phyloP scores from a whole-genome alignment of 2,113 vertebrate genomes.

The Gavialis gangeticus region DNA sequence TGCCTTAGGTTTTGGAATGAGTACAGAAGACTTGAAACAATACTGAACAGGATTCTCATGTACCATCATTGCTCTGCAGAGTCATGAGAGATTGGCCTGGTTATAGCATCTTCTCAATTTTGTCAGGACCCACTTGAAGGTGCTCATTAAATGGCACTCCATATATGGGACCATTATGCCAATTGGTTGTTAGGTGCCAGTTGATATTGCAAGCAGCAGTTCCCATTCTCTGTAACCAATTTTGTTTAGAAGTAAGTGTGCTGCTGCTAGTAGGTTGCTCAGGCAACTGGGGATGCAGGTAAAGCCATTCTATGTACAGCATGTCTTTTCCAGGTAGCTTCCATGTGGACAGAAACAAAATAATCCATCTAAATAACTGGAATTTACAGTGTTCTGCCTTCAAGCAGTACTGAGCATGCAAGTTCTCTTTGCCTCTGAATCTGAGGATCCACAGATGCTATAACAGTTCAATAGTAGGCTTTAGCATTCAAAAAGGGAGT shows the following conservation, averaged over 20 bases:
- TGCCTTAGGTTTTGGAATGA: no score
- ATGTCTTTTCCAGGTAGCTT: neutral
- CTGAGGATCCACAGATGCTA: neutral
- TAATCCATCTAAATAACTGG: neutral
- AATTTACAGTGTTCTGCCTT: neutral
- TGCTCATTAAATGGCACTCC: neutral
- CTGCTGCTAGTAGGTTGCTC: neutral
- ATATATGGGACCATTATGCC: neutral
- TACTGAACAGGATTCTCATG: neutral
- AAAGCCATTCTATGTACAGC: accelerated
- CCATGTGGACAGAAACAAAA: accelerated
- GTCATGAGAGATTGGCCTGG: neutral
- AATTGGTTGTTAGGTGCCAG: neutral
- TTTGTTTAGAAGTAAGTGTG: neutral
- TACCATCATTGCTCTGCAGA: neutral
- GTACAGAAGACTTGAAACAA: neutral
- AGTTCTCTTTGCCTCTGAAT: accelerated
- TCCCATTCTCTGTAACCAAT: neutral
- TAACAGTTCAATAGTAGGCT: accelerated
- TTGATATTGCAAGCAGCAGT: neutral
- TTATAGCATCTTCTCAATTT: neutral
- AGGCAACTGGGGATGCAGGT: neutral
- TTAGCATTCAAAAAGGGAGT: neutral
- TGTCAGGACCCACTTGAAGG: neutral
- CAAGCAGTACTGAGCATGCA: neutral